These are phyloP conservation scores for Ctenochaetus hawaiiensis DNA, from an alignment of 2,797 vertebrate species.

Conservation along the genomic window DNA sequence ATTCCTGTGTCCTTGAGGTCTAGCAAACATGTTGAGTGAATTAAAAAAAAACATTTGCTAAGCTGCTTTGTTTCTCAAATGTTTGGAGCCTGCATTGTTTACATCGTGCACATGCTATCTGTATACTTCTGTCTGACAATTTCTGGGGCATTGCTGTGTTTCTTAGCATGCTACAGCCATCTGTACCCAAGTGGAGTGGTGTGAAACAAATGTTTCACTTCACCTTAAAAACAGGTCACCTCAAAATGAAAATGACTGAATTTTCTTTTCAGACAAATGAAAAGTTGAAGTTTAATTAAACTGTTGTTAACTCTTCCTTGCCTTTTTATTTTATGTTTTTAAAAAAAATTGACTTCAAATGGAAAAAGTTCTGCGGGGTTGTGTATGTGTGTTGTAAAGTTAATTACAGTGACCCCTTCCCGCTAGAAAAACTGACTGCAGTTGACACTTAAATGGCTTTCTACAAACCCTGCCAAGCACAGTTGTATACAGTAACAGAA, in stretches of 20 bases:
- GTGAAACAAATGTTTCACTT: not conserved
- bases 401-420: constrained; percentile 14
- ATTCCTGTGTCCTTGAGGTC: not conserved
- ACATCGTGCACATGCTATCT: not conserved
- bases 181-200: not conserved
- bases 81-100: not conserved
- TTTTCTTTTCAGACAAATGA: not conserved
- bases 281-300: constrained; percentile 7
- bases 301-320: constrained; percentile 6
- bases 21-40: not conserved
- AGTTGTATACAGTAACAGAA: not conserved
- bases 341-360: not conserved
- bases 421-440: constrained; percentile 22
- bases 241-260: too few species aligned
- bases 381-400: constrained; percentile 20
- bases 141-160: not conserved
- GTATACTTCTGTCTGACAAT: not conserved
- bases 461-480: constrained; percentile 17
- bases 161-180: not conserved
- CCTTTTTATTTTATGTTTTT: constrained; percentile 8
- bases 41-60: not conserved
- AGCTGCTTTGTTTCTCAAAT: not conserved
- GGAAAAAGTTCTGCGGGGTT: not conserved
- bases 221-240: too few species aligned
- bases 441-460: constrained; percentile 1